These are phyloP conservation scores for Anabacerthia variegaticeps DNA, from an alignment of 2,797 vertebrate species.

Conservation along the genomic window DNA sequence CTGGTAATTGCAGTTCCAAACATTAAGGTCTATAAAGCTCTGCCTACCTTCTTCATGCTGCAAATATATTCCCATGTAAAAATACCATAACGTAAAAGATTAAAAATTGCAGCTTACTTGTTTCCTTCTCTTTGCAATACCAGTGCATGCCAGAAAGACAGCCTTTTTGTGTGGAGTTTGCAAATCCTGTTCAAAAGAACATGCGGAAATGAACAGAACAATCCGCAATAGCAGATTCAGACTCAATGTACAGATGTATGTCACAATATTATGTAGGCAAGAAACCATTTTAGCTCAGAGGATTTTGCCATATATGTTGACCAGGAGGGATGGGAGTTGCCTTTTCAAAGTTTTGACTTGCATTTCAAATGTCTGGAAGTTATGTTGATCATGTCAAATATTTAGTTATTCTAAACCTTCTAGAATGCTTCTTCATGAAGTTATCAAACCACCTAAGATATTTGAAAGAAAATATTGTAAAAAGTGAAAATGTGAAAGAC, in stretches of 20 bases:
- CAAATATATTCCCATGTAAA: not conserved
- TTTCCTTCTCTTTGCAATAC: not conserved
- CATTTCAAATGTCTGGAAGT: not conserved
- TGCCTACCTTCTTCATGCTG: not conserved
- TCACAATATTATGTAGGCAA: not conserved
- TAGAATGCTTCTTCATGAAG: not conserved
- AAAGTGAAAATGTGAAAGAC: not conserved
- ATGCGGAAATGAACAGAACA: not conserved
- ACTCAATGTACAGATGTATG: not conserved
- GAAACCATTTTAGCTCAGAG: not conserved
- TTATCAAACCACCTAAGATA: not conserved
- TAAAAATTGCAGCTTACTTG: not conserved
- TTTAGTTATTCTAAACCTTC: not conserved
- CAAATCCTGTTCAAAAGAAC: not conserved
- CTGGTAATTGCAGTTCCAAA: not conserved
- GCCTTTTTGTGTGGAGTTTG: not conserved
- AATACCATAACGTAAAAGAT: not conserved
- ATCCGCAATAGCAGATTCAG: accelerated
- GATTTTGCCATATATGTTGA: not conserved
- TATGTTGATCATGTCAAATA: not conserved
- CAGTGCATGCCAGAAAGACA: not conserved
- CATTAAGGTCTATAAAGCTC: not conserved
- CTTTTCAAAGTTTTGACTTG: not conserved
- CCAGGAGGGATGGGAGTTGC: not conserved
- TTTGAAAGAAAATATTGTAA: not conserved